These are phyloP conservation scores for Anastrepha ludens DNA, from an alignment of 1,140 invertebrate species.

Conservation along the genomic window DNA sequence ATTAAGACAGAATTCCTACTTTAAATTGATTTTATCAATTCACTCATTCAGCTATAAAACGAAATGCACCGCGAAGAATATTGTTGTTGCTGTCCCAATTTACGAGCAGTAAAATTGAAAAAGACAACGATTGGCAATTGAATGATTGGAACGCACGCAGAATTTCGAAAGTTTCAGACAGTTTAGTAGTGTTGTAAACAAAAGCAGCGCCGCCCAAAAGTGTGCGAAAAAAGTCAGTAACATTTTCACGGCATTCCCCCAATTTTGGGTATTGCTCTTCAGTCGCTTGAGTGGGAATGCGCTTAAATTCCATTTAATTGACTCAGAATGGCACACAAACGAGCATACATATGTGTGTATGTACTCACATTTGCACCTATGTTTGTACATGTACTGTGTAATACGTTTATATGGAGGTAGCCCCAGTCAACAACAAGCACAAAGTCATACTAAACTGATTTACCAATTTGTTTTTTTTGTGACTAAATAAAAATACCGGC, in stretches of 20 bases:
- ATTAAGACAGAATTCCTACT: too few relatives aligned
- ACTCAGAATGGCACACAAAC: not conserved
- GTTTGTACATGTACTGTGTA: too few relatives aligned
- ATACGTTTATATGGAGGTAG: not conserved
- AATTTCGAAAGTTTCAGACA: conserved; percentile 18
- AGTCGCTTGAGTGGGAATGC: conserved; percentile 15
- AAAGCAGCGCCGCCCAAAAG: not conserved
- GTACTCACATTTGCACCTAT: not conserved
- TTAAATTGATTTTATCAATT: too few relatives aligned
- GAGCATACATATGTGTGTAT: not conserved
- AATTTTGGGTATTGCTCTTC: not conserved
- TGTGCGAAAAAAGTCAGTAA: not conserved
- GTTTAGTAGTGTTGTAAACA: not conserved
- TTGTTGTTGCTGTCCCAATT: not conserved
- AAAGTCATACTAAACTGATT: not conserved
- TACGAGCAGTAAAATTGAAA: not conserved
- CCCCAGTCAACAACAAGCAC: not conserved
- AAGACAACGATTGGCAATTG: not conserved
- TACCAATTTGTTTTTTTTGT: not conserved
- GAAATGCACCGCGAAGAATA: too few relatives aligned
- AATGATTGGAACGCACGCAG: not conserved
- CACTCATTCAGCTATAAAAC: too few relatives aligned
- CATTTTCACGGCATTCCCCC: not conserved
- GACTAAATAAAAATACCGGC: not conserved
- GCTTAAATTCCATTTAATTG: conserved; percentile 36